Conservation (phyloP, 1,140 invertebrate genomes). For the Musca domestica region DNA sequence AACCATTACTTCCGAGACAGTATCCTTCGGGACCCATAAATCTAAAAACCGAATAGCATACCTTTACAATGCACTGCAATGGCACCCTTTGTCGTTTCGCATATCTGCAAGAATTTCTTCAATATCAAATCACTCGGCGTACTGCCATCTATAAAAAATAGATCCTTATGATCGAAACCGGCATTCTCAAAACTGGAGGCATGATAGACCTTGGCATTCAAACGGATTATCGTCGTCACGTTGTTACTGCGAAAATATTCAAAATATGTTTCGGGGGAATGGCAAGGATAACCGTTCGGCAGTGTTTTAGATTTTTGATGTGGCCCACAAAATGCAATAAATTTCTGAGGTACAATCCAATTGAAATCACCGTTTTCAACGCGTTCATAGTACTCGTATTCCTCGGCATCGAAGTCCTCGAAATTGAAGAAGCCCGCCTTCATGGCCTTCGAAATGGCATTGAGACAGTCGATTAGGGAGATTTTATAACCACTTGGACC, state of each 20-base stretch:
- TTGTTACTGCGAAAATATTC: slow-evolving; percentile 88
- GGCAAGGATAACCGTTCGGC: slow-evolving; percentile 90
- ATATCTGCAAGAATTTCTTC: slow-evolving; percentile 84
- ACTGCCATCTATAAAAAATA: slow-evolving; percentile 97
- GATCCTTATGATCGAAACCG: slow-evolving; percentile 92
- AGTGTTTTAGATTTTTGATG: slow-evolving; percentile 84
- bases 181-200: slow-evolving; percentile 84
- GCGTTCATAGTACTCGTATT: slow-evolving; percentile 94
- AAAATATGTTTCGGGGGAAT: slow-evolving; percentile 96
- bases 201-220: slow-evolving; percentile 97
- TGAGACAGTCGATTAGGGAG: slow-evolving; percentile 81
- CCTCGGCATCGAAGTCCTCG: slow-evolving; percentile 88
- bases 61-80: slow-evolving; percentile 99
- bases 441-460: slow-evolving; percentile 90
- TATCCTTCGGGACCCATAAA: no score
- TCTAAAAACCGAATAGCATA: background rate
- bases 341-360: slow-evolving; percentile 98
- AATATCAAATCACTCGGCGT: slow-evolving; percentile 91
- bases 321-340: slow-evolving; percentile 98
- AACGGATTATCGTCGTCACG: slow-evolving; percentile 85
- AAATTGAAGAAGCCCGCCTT: slow-evolving; percentile 92
- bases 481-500: slow-evolving; percentile 77
- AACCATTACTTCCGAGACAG: no score
- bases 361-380: slow-evolving; percentile 99
- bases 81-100: slow-evolving; percentile 84